Percentiles rank a stretch among this genome's conserved stretches.
These are phyloP conservation scores for Drosophila parabipectinata DNA, from an alignment of 1,140 invertebrate genomes.

Conservation along the genomic window DNA sequence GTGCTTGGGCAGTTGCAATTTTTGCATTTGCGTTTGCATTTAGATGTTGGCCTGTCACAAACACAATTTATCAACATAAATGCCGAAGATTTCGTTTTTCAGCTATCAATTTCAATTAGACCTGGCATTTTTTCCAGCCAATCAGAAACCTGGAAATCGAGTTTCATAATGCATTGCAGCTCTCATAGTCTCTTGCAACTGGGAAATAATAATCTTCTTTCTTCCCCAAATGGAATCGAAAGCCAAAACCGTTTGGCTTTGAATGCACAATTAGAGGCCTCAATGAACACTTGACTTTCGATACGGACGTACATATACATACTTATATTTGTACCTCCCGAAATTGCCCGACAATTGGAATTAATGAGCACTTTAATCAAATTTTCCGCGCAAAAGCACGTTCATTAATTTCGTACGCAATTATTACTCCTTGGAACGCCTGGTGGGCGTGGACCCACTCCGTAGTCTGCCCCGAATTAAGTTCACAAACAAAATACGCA, in stretches of 20 bases:
- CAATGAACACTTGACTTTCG: slow-evolving; percentile 47
- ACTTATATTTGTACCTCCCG: not conserved
- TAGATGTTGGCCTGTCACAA: slow-evolving; percentile 34
- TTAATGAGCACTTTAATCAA: slow-evolving; percentile 80
- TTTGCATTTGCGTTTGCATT: slow-evolving; percentile 18
- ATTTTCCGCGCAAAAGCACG: slow-evolving; percentile 73
- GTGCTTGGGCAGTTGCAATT: slow-evolving; percentile 31
- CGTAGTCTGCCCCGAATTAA: slow-evolving; percentile 24
- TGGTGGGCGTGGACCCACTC: not conserved
- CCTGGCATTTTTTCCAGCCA: slow-evolving; percentile 13
- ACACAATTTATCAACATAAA: slow-evolving; percentile 61
- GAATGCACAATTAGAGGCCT: slow-evolving; percentile 51
- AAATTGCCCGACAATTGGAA: slow-evolving; percentile 71
- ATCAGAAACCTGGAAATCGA: slow-evolving; percentile 40
- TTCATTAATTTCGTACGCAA: slow-evolving; percentile 81
- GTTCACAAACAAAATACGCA: slow-evolving; percentile 75
- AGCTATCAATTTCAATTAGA: slow-evolving; percentile 74
- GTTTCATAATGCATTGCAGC: slow-evolving; percentile 41
- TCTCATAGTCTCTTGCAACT: slow-evolving; percentile 1
- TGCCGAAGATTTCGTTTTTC: slow-evolving; percentile 46
- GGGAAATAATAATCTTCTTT: slow-evolving; percentile 33
- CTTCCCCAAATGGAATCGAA: slow-evolving; percentile 39
- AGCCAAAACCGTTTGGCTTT: slow-evolving; percentile 28
- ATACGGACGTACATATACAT: not conserved
- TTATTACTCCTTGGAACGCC: slow-evolving; percentile 58